Conservation (phyloP, 2,113 vertebrate genomes). For the Dipodomys spectabilis region DNA sequence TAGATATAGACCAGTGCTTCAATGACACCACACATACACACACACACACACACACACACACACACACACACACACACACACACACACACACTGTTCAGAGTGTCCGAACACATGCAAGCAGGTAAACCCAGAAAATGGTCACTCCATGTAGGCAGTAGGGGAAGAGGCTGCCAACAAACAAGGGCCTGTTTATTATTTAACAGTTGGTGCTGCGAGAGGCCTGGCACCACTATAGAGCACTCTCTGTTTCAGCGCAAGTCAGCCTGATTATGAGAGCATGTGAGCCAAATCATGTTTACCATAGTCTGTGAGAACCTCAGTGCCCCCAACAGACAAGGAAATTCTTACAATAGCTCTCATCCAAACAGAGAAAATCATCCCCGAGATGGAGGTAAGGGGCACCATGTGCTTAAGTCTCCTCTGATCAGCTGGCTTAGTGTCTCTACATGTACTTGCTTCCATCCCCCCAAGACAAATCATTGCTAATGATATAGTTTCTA, state of each 20-base stretch:
- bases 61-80: too few relatives aligned
- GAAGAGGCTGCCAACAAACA: slow-evolving; percentile 86
- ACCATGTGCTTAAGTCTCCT: not conserved
- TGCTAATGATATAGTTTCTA: slow-evolving; percentile 1
- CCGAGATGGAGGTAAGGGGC: slow-evolving; percentile 40
- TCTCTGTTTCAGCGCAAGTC: slow-evolving; percentile 87
- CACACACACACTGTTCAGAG: slow-evolving; percentile 58
- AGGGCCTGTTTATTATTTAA: slow-evolving; percentile 92
- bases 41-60: slow-evolving; percentile 53
- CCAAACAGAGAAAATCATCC: slow-evolving; percentile 75
- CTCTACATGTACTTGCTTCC: not conserved
- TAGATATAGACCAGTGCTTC: slow-evolving; percentile 84
- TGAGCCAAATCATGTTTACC: slow-evolving; percentile 90
- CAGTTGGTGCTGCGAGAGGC: slow-evolving; percentile 91
- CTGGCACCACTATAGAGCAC: slow-evolving; percentile 89
- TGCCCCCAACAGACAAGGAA: slow-evolving; percentile 83
- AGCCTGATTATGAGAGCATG: slow-evolving; percentile 86
- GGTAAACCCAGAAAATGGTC: slow-evolving; percentile 85
- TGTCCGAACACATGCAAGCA: slow-evolving; percentile 77
- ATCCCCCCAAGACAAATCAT: not conserved
- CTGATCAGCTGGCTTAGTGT: slow-evolving; percentile 45
- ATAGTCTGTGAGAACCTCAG: slow-evolving; percentile 82
- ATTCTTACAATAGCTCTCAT: slow-evolving; percentile 82
- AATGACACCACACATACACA: slow-evolving; percentile 35
- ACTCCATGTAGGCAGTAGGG: slow-evolving; percentile 69